Conservation (phyloP, 2,888 invertebrate genomes). For the Amorpha juglandis region DNA sequence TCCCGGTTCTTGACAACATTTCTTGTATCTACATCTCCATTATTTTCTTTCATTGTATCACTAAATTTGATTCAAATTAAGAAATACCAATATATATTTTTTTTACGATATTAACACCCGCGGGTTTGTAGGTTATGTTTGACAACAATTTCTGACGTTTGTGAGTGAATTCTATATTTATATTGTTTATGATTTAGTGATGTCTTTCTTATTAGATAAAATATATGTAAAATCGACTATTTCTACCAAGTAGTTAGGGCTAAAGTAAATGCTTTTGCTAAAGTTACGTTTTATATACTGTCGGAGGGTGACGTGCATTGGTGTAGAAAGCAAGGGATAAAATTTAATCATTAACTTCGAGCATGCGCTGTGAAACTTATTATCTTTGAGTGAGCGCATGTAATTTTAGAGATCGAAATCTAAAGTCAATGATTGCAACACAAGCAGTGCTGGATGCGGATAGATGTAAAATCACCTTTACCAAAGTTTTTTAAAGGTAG, state of each 20-base stretch:
- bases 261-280: neutral
- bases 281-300: neutral
- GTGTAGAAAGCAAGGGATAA: neutral
- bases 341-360: conserved; percentile 49
- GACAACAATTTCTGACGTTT: conserved; percentile 23
- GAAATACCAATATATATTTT: neutral
- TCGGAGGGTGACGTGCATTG: conserved; percentile 23
- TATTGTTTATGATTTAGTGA: conserved; percentile 10
- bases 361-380: conserved; percentile 46
- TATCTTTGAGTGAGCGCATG: too few relatives aligned
- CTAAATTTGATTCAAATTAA: neutral
- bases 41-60: conserved; percentile 66
- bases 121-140: conserved; percentile 2
- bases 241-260: neutral
- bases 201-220: too few relatives aligned
- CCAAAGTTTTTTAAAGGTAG: too few relatives aligned
- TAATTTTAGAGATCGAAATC: too few relatives aligned
- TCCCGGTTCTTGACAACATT: conserved; percentile 95
- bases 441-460: too few relatives aligned
- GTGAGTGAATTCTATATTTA: conserved; percentile 2
- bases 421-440: too few relatives aligned
- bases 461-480: too few relatives aligned
- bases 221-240: conserved; percentile 4
- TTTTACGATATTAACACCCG: too few relatives aligned
- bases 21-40: conserved; percentile 85